phyloP scores from a whole-genome alignment of 2,797 vertebrate species.

The Melanotaenia boesemani region DNA sequence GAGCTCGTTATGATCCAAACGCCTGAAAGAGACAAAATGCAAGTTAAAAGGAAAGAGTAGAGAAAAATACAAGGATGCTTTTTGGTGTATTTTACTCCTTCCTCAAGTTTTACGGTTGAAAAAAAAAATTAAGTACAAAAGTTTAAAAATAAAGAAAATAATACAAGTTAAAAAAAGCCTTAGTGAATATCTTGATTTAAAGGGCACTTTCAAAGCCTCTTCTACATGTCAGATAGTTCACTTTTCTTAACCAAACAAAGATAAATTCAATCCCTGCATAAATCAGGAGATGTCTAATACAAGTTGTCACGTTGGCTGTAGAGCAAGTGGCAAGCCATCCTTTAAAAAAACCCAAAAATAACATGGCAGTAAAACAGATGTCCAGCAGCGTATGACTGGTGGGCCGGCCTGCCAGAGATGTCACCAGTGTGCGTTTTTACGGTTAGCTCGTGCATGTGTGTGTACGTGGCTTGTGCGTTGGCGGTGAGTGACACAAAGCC shows the following conservation, averaged over 20 bases:
- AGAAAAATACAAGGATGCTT: not conserved
- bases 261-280: slow-evolving; percentile 34
- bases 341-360: slow-evolving; percentile 72
- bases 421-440: slow-evolving; percentile 77
- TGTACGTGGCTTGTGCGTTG: slow-evolving; percentile 48
- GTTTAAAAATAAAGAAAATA: not conserved
- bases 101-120: not conserved
- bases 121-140: too few species aligned
- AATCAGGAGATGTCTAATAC: slow-evolving; percentile 61
- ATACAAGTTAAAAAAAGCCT: not conserved
- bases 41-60: slow-evolving; percentile 32
- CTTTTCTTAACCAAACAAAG: not conserved
- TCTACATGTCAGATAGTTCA: not conserved
- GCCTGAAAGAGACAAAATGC: slow-evolving; percentile 78
- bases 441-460: slow-evolving; percentile 45
- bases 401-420: slow-evolving; percentile 69
- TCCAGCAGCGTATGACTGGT: slow-evolving; percentile 68
- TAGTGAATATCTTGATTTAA: not conserved
- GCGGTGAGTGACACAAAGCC: slow-evolving; percentile 77
- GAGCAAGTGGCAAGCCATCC: slow-evolving; percentile 69
- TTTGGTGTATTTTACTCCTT: not conserved
- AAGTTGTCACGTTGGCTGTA: slow-evolving; percentile 66
- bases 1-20: slow-evolving; percentile 92
- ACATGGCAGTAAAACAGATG: slow-evolving; percentile 74
- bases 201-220: not conserved